phyloP scores from a whole-genome alignment of 2,113 vertebrate species.

The Caretta caretta region DNA sequence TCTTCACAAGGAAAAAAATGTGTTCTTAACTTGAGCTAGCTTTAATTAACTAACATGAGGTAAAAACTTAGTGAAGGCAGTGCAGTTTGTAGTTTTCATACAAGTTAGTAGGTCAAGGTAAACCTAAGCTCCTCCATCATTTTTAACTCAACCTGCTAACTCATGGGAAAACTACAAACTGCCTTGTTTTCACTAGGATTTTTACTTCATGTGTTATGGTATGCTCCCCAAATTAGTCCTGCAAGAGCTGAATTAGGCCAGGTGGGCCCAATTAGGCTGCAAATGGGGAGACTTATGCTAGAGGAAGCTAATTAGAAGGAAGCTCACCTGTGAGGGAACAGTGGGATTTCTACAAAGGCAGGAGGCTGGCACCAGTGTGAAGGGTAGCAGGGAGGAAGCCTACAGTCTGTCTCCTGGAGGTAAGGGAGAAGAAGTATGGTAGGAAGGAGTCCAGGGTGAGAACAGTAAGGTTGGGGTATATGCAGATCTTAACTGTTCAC shows the following conservation, averaged over 20 bases:
- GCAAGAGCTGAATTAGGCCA: background rate
- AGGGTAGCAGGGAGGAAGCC: background rate
- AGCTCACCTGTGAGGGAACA: background rate
- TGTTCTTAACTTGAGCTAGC: background rate
- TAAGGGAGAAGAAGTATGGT: background rate
- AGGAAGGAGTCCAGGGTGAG: background rate
- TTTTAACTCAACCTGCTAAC: background rate
- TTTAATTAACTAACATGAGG: background rate
- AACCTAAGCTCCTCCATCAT: background rate
- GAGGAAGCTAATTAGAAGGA: background rate
- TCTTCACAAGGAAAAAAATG: background rate
- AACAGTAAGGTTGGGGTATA: background rate
- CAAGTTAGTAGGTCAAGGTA: background rate
- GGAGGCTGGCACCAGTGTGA: background rate
- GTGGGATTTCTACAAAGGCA: background rate
- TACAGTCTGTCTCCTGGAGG: background rate
- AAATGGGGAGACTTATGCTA: background rate
- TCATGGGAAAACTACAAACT: background rate
- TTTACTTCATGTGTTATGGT: background rate
- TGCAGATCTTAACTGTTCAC: background rate
- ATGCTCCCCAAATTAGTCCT: background rate
- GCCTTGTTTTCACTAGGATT: background rate
- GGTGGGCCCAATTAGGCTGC: background rate
- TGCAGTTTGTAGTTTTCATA: background rate
- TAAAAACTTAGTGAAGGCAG: background rate